Evolutionary conservation across 2,113 vertebrate genomes (phyloP), one percentile per base, ranked within the genome.

Genomic region (Tapirus terrestris): DNA sequence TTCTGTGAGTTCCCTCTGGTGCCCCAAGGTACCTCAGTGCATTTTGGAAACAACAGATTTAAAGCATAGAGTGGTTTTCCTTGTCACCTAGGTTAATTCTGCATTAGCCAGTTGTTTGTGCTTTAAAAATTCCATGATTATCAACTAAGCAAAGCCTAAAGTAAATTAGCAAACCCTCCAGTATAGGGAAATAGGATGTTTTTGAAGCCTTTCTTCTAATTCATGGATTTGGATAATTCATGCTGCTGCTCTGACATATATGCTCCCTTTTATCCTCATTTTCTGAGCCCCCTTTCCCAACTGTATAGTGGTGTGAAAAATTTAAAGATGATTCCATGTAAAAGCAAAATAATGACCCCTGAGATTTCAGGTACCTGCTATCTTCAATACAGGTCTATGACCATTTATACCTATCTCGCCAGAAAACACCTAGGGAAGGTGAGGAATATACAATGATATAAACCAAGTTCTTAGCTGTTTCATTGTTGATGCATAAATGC

Each of bases 261-360:
- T 13, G 36, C 5, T 81, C 79, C 39, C 36, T 76, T 83, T 76
- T 33, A 17, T n/a, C 6, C n/a, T 51, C 11, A 9, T 53, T 67
- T 93, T 94, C 51, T 76, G 25, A 65, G 17, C 17, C 70, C 5
- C 31, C 12, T 75, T 68, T 91, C 63, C 61, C 29, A 77, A 48
- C 43, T 93, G 75, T 58, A 43, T 5, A 12, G 45, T 23, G 29
- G 4, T 65, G 75, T 91, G 60, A 91, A 92, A 89, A 68, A n/a
- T 80, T 63, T 75, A 85, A 88, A 61, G 25, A 91, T 89, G 48
- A 80, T 70, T 65, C 63, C 39, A 61, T 13, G 29, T 84, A 67
- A 94, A 91, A 72, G 76, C 68, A 93, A 93, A 93, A 92, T 85
- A 91, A 86, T 79, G 61, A 73, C 45, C 45, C 17, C 10, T 16